A percentile compares a stretch with the other conserved stretches of the same genome.
phyloP scores from a whole-genome alignment of 1,140 invertebrate species.

The Drosophila takahashii region DNA sequence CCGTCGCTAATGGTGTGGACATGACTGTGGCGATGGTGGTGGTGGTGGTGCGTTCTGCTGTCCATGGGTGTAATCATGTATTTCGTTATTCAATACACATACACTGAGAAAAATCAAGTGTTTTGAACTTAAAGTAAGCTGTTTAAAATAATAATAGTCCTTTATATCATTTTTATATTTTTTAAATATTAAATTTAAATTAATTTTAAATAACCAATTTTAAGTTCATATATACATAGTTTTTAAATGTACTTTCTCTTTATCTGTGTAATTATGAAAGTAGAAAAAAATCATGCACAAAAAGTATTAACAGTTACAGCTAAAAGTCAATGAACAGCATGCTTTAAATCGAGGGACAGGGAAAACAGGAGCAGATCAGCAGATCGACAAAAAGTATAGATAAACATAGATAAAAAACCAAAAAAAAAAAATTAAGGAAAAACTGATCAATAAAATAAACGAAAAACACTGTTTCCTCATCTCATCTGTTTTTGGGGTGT shows the following conservation, averaged over 20 bases:
- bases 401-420: conserved; percentile 18
- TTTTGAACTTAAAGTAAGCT: background rate
- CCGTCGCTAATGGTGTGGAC: conserved; percentile 47
- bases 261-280: background rate
- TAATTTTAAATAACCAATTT: background rate
- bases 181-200: background rate
- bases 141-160: background rate
- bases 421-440: conserved; percentile 15
- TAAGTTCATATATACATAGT: background rate
- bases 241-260: background rate
- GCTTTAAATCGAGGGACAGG: conserved; percentile 26
- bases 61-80: background rate
- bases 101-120: background rate
- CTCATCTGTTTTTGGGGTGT: conserved; percentile 35
- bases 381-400: conserved; percentile 24
- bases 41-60: conserved; percentile 11
- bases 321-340: conserved; percentile 26
- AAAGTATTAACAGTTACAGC: conserved; percentile 24
- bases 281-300: conserved; percentile 31
- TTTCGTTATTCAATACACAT: background rate
- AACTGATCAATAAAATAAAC: conserved; percentile 32
- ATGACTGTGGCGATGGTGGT: conserved; percentile 50
- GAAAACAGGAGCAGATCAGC: conserved; percentile 47
- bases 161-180: background rate
- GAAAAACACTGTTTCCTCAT: conserved; percentile 44